Conservation (phyloP, 2,888 invertebrate species). For the Pyrochroa serraticornis region DNA sequence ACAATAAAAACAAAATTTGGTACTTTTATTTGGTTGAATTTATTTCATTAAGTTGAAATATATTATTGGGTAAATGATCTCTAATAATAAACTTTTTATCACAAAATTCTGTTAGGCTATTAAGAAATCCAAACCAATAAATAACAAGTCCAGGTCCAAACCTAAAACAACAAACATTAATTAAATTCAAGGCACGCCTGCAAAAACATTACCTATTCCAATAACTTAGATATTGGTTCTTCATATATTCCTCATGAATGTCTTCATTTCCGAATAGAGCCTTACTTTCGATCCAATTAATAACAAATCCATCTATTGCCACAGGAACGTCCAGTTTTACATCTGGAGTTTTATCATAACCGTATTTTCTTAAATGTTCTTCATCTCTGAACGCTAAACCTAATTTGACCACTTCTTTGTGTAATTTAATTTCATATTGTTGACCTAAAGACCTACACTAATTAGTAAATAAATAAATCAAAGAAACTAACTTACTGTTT, state of each 20-base stretch:
- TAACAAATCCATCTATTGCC: constrained; percentile 80
- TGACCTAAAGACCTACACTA: constrained; percentile 74
- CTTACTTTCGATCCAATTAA: constrained; percentile 97
- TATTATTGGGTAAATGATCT: constrained; percentile 69
- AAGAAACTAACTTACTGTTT: constrained; percentile 66
- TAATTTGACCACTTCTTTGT: constrained; percentile 64
- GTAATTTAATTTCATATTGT: constrained; percentile 82
- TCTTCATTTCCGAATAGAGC: constrained; percentile 90
- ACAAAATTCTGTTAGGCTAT: constrained; percentile 60
- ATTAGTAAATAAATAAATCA: not conserved
- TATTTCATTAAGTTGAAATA: constrained; percentile 30
- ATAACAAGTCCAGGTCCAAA: constrained; percentile 94
- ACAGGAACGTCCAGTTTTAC: constrained; percentile 89
- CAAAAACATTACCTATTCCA: constrained; percentile 72
- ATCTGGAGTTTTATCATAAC: constrained; percentile 96
- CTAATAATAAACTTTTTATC: constrained; percentile 65
- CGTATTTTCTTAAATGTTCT: constrained; percentile 76
- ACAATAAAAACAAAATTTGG: no score
- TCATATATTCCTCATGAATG: constrained; percentile 79
- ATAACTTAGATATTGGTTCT: constrained; percentile 86
- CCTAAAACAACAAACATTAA: constrained; percentile 56
- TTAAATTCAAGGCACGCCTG: constrained; percentile 1
- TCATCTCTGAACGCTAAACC: constrained; percentile 76
- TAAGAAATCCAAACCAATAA: constrained; percentile 92
- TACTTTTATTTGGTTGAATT: no score